These are phyloP conservation scores for Anguilla japonica DNA, from an alignment of 2,113 vertebrate genomes.

Conservation along the genomic window DNA sequence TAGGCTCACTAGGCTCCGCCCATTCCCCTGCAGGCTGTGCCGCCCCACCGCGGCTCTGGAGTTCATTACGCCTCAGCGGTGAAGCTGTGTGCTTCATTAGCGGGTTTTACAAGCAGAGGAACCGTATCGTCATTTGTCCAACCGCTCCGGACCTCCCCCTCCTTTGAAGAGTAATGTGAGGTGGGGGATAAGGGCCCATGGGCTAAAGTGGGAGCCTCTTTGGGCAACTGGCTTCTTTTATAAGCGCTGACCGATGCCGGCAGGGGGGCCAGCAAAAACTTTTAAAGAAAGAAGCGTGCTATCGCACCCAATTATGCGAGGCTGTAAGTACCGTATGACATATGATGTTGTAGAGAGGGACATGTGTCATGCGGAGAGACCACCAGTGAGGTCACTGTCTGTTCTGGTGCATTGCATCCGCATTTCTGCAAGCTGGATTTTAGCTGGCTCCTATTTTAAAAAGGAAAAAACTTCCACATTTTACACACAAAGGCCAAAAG, in stretches of 20 bases:
- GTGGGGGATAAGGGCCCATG: neutral
- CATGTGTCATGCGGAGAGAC: neutral
- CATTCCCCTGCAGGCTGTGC: neutral
- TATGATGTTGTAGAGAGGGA: neutral
- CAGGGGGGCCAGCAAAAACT: too few species aligned
- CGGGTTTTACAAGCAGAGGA: neutral
- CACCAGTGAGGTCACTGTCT: neutral
- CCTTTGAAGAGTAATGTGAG: constrained; percentile 28
- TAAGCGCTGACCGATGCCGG: neutral
- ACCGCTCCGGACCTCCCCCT: neutral
- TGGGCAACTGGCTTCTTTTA: constrained; percentile 1
- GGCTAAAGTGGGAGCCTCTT: constrained; percentile 8
- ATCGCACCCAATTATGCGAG: neutral
- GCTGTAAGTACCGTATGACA: neutral
- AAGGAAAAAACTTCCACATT: neutral
- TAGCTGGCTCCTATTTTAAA: neutral
- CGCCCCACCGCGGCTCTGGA: neutral
- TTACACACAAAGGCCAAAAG: neutral
- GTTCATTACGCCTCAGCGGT: constrained; percentile 12
- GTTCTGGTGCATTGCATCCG: neutral
- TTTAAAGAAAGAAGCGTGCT: neutral
- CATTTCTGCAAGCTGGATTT: neutral
- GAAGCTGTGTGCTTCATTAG: constrained; percentile 21
- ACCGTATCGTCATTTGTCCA: neutral
- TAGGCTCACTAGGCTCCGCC: neutral